Conservation (phyloP, 1,140 invertebrate species). For the Orussus abietinus region DNA sequence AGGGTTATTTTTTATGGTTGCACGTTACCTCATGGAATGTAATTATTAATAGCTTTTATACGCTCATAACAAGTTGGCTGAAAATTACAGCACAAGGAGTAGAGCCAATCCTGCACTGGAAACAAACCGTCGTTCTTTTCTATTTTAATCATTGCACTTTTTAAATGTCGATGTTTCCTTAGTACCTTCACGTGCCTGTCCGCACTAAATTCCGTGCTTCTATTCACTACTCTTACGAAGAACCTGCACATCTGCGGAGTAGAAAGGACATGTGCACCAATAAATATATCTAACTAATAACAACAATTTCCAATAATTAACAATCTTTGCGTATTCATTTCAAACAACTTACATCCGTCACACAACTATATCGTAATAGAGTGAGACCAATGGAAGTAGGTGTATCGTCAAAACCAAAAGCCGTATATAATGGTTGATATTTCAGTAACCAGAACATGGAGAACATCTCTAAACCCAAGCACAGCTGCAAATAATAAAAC, state of each 20-base stretch:
- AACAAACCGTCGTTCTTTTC: slow-evolving; percentile 1
- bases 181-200: slow-evolving; percentile 6
- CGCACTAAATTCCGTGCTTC: slow-evolving; percentile 3
- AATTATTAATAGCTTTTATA: slow-evolving; percentile 7
- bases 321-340: too few relatives aligned
- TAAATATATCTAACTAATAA: background rate
- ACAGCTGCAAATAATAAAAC: slow-evolving; percentile 2
- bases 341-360: slow-evolving; percentile 10
- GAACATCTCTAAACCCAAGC: slow-evolving; percentile 7
- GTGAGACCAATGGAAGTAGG: slow-evolving; percentile 7
- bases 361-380: slow-evolving; percentile 8
- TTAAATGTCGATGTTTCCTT: background rate
- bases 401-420: slow-evolving; percentile 7
- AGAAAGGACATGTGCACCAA: background rate
- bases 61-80: slow-evolving; percentile 7
- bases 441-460: slow-evolving; percentile 8
- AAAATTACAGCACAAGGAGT: slow-evolving; percentile 1
- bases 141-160: slow-evolving; percentile 5
- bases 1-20: too few relatives aligned
- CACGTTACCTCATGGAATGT: too few relatives aligned
- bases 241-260: slow-evolving; percentile 9
- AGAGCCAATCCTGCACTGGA: slow-evolving; percentile 6
- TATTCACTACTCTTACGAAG: slow-evolving; percentile 3
- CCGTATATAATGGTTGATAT: background rate
- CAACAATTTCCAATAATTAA: background rate